Evolutionary conservation across 2,113 vertebrate genomes (phyloP).

Genomic region (Phodopus roborovskii): DNA sequence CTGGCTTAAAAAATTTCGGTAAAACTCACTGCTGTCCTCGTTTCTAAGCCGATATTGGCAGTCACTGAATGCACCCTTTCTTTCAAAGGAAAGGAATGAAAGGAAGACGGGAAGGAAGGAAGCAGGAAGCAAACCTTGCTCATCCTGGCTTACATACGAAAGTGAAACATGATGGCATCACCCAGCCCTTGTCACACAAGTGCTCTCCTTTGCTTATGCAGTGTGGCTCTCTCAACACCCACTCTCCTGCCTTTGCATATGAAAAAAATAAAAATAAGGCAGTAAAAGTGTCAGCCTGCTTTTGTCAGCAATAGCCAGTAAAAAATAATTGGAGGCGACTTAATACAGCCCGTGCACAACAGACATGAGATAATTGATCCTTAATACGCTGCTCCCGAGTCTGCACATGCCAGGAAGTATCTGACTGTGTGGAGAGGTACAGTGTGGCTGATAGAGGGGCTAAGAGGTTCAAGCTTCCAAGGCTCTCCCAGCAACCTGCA

Average conservation of each 20-base stretch:
- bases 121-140: conserved; percentile 50
- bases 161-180: conserved; percentile 29
- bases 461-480: conserved; percentile 19
- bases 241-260: neutral
- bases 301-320: conserved; percentile 70
- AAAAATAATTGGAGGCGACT: conserved; percentile 69
- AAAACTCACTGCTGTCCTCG: conserved; percentile 28
- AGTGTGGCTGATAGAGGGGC: neutral
- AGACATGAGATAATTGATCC: conserved; percentile 56
- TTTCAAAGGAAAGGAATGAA: conserved; percentile 60
- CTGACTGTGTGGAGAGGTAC: conserved; percentile 31
- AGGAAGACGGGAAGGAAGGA: neutral
- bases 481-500: conserved; percentile 42
- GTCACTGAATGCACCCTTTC: conserved; percentile 68
- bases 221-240: neutral
- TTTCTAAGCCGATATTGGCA: conserved; percentile 61
- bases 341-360: conserved; percentile 28
- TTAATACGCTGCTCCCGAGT: neutral
- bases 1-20: conserved; percentile 56
- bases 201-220: neutral
- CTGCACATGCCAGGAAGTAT: conserved; percentile 27
- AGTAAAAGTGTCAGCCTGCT: conserved; percentile 55
- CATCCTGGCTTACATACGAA: conserved; percentile 47
- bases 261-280: conserved; percentile 47
- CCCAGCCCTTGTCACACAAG: neutral